Base-by-base conservation (phyloP, 2,797 vertebrate species). In the Enteromius trimaculatus region DNA sequence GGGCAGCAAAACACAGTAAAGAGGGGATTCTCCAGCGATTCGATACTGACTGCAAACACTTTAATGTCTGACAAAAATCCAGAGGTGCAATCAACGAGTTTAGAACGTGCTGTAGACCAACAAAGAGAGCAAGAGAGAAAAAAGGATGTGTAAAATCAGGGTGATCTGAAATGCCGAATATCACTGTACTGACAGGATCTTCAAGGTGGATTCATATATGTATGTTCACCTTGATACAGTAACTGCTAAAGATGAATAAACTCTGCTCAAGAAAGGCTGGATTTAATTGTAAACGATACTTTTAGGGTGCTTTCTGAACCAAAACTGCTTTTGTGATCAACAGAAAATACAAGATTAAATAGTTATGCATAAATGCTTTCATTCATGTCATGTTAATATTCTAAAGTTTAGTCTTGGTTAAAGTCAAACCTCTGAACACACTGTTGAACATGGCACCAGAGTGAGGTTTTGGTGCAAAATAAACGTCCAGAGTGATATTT, bases 1-100 rank as follows among this genome's bases (percentile, higher is more conserved):
- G 65, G 13, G 19, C 44, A 64, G 76, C 11, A 66, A 37, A 66
- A 65, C 62, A 51, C 29, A 16, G 13, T 51, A 37, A 79, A 66
- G 21, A 79, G 77, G 26, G 42, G 13, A 69, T 39, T 68, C 47
- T 55, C n/a, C 31, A 68, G 64, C 39, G 64, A 51, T 49, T 49
- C 13, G 16, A 8, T 17, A 49, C 77, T 23, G 44, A 37, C 64
- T 68, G 29, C 47, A 68, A 53, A 53, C 34, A 8, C 64, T 68
- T 68, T 79, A 79, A 68, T 66, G 66, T 79, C 11, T 26, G 53
- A 17, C 3, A 19, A 31, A 49, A 78, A 65, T 49, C 58, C 17
- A 29, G 26, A 68, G 21, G 64, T 68, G 44, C 42, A 51, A 68
- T 79, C 19, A 79, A 26, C 37, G 31, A 79, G 47, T 23, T 7